Evolutionary conservation across 2,888 invertebrate species (phyloP), one percentile per base, ranked within the genome.

Genomic region (Lacanobia oleracea): DNA sequence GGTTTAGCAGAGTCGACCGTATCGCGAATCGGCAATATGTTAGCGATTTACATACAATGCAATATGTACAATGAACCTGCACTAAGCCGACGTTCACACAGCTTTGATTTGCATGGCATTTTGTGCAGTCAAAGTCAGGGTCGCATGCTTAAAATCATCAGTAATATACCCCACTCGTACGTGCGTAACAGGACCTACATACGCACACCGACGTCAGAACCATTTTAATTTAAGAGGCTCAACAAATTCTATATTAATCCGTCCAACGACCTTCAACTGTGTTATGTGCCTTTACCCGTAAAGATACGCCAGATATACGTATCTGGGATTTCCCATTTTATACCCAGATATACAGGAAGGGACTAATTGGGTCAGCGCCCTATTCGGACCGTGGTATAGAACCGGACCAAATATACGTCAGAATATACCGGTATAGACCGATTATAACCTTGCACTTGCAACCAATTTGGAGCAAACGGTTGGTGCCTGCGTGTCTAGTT

Each of bases 361-460:
- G 48, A 40, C 33, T 73, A 75, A 75, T 83, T 81, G 50, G 75
- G 75, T 83, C 83, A 75, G 59, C 43, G 67, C 56, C 54, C 78
- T 57, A 16, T 37, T 8, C 7, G 57, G 61, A 70, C 61, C 37
- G 71, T 50, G 66, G n/a, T 60, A 63, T 37, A 7, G 18, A 48
- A 64, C 72, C 16, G 68, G 37, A 66, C 59, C 27, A 43, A 63
- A 54, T 61, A 16, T 50, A 62, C 56, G 67, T 61, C 65, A 53
- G 50, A 62, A 27, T 18, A 64, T 62, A 79, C 74, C 53, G 71
- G 74, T 82, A 40, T 57, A 61, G 16, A 69, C 74, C 65, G 74
- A 67, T 69, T 67, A 59, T 67, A 80, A 69, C 83, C 85, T 83
- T 83, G 76, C 76, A 74, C 72, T 85, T 75, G 80, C 67, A 63